phyloP scores from a whole-genome alignment of 2,113 vertebrate species.

The Neolamprologus caudopunctatus region DNA sequence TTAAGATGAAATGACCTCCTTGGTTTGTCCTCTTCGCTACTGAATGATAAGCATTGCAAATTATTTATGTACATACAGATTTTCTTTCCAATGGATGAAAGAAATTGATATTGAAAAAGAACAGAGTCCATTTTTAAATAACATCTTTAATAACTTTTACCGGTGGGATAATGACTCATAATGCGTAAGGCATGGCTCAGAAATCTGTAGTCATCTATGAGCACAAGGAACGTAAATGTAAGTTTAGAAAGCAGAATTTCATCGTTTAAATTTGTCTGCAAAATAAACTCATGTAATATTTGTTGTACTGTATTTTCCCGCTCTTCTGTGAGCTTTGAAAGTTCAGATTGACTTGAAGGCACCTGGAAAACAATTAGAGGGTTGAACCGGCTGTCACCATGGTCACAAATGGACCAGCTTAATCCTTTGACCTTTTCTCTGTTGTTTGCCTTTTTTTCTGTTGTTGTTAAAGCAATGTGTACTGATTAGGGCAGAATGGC shows the following conservation, averaged over 20 bases:
- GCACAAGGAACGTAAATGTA: not conserved
- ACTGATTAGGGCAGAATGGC: not conserved
- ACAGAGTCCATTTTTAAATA: not conserved
- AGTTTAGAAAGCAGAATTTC: not conserved
- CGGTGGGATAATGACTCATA: not conserved
- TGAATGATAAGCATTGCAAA: not conserved
- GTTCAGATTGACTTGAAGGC: not conserved
- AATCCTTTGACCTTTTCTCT: conserved; percentile 3
- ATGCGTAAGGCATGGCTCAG: not conserved
- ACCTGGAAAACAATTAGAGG: not conserved
- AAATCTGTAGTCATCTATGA: not conserved
- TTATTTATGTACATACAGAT: not conserved
- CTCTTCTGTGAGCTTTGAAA: not conserved
- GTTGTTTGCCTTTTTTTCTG: not conserved
- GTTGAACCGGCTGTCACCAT: not conserved
- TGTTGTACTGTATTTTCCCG: not conserved
- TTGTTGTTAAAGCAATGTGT: conserved; percentile 1
- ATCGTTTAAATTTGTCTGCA: not conserved
- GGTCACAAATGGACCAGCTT: not conserved
- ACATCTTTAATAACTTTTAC: not conserved
- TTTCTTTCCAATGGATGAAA: not conserved
- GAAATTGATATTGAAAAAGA: not conserved
- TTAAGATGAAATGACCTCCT: conserved; percentile 6
- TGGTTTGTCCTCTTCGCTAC: not conserved
- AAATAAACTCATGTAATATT: not conserved